A percentile compares a stretch with the other conserved stretches of the same genome.
Evolutionary conservation across 2,113 vertebrate species (phyloP).

Genomic region (Cochlearius cochlearius): DNA sequence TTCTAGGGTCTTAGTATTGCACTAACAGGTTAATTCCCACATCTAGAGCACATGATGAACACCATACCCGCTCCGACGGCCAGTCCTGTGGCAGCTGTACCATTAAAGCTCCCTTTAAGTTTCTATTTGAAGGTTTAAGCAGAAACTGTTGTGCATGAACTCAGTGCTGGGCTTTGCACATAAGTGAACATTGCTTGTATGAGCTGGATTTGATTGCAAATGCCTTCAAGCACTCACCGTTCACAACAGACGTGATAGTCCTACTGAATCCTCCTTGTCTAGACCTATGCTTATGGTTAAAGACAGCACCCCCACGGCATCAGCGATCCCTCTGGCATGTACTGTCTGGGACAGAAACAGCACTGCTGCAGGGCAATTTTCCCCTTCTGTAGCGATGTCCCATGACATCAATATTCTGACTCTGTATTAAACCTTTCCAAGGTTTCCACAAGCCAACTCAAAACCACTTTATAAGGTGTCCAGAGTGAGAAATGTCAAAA

Average conservation of each 20-base stretch:
- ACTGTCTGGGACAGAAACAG: not conserved
- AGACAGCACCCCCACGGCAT: not conserved
- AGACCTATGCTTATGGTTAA: not conserved
- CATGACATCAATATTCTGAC: not conserved
- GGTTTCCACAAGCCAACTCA: not conserved
- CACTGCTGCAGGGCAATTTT: not conserved
- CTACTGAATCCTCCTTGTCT: not conserved
- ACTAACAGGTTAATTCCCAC: not conserved
- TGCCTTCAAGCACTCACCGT: not conserved
- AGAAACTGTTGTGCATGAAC: not conserved
- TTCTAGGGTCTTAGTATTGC: not conserved
- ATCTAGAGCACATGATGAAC: not conserved
- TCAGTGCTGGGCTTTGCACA: not conserved
- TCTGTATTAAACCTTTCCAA: not conserved
- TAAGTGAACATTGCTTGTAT: not conserved
- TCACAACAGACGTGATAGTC: not conserved
- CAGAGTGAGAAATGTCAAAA: not conserved
- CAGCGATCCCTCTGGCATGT: not conserved
- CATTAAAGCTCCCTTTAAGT: not conserved
- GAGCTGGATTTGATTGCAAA: not conserved
- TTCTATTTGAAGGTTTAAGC: not conserved
- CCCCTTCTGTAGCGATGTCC: not conserved
- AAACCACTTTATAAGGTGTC: not conserved
- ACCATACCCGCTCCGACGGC: not conserved
- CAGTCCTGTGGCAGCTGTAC: not conserved